These are phyloP conservation scores for Micrasema longulum DNA, from an alignment of 1,140 invertebrate species.

Conservation along the genomic window DNA sequence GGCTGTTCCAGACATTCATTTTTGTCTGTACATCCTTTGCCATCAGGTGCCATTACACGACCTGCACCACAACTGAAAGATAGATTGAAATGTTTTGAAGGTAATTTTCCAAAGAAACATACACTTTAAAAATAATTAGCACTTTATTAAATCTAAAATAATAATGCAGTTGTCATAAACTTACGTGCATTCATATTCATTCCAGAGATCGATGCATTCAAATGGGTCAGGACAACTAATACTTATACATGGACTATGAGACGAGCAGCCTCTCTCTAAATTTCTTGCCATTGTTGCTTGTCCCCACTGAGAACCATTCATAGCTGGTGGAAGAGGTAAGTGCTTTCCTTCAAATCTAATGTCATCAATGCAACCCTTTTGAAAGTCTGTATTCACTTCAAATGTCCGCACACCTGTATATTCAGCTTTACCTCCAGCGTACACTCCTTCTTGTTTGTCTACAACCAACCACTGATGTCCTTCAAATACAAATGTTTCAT, in stretches of 20 bases:
- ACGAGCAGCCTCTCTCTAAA: slow-evolving; percentile 69
- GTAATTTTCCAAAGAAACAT: too few relatives aligned
- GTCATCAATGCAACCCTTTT: slow-evolving; percentile 67
- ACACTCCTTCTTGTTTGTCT: slow-evolving; percentile 75
- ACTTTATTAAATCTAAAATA: too few relatives aligned
- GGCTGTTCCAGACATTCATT: slow-evolving; percentile 74
- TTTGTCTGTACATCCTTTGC: slow-evolving; percentile 71
- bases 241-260: slow-evolving; percentile 73
- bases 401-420: slow-evolving; percentile 73
- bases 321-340: slow-evolving; percentile 73
- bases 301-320: slow-evolving; percentile 75
- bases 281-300: slow-evolving; percentile 69
- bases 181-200: slow-evolving; percentile 77
- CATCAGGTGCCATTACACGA: slow-evolving; percentile 70
- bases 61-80: slow-evolving; percentile 70
- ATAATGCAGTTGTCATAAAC: too few relatives aligned
- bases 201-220: slow-evolving; percentile 77
- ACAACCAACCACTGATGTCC: slow-evolving; percentile 74
- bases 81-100: too few relatives aligned
- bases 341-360: slow-evolving; percentile 72
- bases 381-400: slow-evolving; percentile 74
- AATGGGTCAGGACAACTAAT: slow-evolving; percentile 72
- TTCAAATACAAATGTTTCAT: slow-evolving; percentile 73
- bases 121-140: too few relatives aligned
- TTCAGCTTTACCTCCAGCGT: slow-evolving; percentile 76